A percentile compares a stretch with the other conserved stretches of the same genome.
Evolutionary conservation across 2,888 invertebrate genomes (phyloP).

Genomic region (Macroteleia sp.): DNA sequence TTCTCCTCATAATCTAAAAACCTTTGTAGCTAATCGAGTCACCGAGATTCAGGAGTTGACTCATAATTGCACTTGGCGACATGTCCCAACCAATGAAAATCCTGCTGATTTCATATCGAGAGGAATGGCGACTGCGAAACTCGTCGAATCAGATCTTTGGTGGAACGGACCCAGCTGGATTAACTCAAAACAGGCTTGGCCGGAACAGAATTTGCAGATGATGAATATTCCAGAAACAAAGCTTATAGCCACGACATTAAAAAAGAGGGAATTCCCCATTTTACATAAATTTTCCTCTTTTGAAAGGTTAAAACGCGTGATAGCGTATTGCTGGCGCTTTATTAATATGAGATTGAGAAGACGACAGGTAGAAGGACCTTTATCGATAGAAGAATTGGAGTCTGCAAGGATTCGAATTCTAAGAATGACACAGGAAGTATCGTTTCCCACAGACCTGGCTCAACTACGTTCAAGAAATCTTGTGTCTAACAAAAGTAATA

Average conservation of each 20-base stretch:
- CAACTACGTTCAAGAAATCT: background rate
- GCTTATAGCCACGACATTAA: too few relatives aligned
- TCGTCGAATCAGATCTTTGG: background rate
- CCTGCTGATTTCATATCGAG: background rate
- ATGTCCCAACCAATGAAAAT: background rate
- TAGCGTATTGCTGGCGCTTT: background rate
- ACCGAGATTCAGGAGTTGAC: background rate
- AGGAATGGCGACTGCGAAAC: background rate
- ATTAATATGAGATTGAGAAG: too few relatives aligned
- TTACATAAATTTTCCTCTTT: background rate
- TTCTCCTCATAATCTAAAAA: background rate
- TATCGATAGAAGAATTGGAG: background rate
- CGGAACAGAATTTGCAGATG: too few relatives aligned
- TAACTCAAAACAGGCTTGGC: background rate
- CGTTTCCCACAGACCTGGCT: background rate
- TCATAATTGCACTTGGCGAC: background rate
- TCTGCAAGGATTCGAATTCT: background rate
- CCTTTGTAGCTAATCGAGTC: constrained; percentile 6
- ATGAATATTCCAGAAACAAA: background rate
- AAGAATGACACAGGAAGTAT: background rate
- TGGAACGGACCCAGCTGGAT: background rate
- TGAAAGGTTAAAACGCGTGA: background rate
- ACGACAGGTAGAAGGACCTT: background rate
- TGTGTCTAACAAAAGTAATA: background rate
- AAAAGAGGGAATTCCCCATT: too few relatives aligned